Evolutionary conservation across 2,113 vertebrate genomes (phyloP).

Genomic region (Chamaetylas fuelleborni): DNA sequence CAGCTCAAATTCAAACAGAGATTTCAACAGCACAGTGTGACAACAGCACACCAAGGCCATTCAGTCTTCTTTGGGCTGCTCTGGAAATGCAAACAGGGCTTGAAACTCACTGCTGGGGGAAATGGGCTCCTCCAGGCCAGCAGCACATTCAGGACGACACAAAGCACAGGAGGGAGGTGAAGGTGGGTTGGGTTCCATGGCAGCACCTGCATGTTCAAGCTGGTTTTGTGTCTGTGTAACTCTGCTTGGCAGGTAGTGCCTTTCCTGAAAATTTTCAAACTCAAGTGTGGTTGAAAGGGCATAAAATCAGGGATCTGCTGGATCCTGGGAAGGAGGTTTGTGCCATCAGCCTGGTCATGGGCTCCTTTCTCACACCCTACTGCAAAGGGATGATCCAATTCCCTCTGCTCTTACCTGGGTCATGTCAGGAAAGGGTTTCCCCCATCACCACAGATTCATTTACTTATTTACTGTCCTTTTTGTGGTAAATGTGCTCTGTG

Average conservation of each 20-base stretch:
- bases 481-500: background rate
- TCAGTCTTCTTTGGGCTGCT: background rate
- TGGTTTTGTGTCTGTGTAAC: background rate
- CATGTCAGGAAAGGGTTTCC: too few species aligned
- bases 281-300: background rate
- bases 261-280: background rate
- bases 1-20: background rate
- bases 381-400: background rate
- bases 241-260: background rate
- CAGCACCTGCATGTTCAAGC: background rate
- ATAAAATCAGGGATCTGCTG: background rate
- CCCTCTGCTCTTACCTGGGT: background rate
- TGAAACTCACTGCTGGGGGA: background rate
- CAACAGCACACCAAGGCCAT: background rate
- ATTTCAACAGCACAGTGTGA: background rate
- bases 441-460: background rate
- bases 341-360: background rate
- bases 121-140: background rate
- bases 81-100: background rate
- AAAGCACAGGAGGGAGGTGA: background rate
- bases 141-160: background rate
- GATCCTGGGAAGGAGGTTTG: background rate
- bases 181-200: background rate
- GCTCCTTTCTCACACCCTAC: background rate
- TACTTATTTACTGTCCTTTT: background rate